Percentiles rank a stretch among this genome's conserved stretches.
Evolutionary conservation across 2,888 invertebrate genomes (phyloP).

Genomic region (Spodoptera exigua): DNA sequence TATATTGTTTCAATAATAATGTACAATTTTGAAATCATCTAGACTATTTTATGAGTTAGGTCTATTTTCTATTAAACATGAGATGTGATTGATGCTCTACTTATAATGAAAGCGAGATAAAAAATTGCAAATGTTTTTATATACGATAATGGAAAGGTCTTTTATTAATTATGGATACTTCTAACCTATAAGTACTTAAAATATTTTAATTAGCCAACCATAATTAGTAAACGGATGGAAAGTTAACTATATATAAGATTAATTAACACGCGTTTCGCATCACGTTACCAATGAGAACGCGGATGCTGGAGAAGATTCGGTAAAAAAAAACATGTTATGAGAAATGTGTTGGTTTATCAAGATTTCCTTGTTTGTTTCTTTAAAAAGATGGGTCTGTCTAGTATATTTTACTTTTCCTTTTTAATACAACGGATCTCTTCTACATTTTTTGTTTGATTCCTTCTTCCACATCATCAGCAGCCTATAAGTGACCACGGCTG

Average conservation of each 20-base stretch:
- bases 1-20: too few species aligned
- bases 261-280: conserved; percentile 52
- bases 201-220: conserved; percentile 58
- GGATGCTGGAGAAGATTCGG: conserved; percentile 42
- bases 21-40: too few species aligned
- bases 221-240: conserved; percentile 67
- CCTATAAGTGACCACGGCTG: too few species aligned
- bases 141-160: too few species aligned
- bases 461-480: too few species aligned
- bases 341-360: conserved; percentile 41
- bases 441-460: too few species aligned
- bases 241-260: conserved; percentile 49
- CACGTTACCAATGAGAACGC: conserved; percentile 57
- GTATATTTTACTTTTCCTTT: conserved; percentile 2
- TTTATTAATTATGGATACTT: not conserved
- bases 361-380: conserved; percentile 18
- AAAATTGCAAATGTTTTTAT: too few species aligned
- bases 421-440: too few species aligned
- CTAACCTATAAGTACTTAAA: conserved; percentile 27
- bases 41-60: too few species aligned
- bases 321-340: conserved; percentile 47
- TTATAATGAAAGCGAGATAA: too few species aligned
- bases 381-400: conserved; percentile 13
- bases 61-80: too few species aligned
- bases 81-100: too few species aligned